These are phyloP conservation scores for Eupeodes latifasciatus DNA, from an alignment of 2,888 invertebrate species.

Conservation along the genomic window DNA sequence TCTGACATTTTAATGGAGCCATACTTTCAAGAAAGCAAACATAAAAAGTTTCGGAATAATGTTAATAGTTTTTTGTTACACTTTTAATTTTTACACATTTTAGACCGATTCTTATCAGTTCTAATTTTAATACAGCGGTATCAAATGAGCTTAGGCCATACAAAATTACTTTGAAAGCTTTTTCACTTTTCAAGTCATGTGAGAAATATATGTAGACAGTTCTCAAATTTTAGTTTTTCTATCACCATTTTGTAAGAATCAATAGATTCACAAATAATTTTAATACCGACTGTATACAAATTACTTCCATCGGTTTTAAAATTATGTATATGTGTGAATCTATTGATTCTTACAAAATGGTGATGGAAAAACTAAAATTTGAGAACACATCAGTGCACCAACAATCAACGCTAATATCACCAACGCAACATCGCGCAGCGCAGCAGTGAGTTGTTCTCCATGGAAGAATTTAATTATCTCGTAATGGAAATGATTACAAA, in stretches of 20 bases:
- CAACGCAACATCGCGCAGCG: no score
- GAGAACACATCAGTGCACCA: neutral
- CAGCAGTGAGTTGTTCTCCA: no score
- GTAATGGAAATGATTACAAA: constrained; percentile 47
- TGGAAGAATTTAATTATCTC: neutral
- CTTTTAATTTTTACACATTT: constrained; percentile 64
- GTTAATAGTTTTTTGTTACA: constrained; percentile 45
- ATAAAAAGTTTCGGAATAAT: constrained; percentile 18
- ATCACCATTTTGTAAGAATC: constrained; percentile 14
- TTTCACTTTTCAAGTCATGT: constrained; percentile 13
- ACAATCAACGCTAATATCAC: constrained; percentile 14
- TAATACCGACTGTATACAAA: neutral
- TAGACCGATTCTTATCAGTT: constrained; percentile 54
- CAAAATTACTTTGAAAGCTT: constrained; percentile 52
- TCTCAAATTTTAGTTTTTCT: neutral
- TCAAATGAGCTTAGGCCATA: constrained; percentile 49
- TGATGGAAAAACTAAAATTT: neutral
- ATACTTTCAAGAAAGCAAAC: neutral
- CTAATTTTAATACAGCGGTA: constrained; percentile 43
- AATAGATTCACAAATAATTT: constrained; percentile 11
- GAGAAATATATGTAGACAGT: constrained; percentile 9
- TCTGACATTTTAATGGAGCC: no score
- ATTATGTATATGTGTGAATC: no score
- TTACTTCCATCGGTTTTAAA: no score
- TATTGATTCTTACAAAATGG: no score